Base-by-base conservation (phyloP, 2,888 invertebrate species). In the Esperia sulphurella region DNA sequence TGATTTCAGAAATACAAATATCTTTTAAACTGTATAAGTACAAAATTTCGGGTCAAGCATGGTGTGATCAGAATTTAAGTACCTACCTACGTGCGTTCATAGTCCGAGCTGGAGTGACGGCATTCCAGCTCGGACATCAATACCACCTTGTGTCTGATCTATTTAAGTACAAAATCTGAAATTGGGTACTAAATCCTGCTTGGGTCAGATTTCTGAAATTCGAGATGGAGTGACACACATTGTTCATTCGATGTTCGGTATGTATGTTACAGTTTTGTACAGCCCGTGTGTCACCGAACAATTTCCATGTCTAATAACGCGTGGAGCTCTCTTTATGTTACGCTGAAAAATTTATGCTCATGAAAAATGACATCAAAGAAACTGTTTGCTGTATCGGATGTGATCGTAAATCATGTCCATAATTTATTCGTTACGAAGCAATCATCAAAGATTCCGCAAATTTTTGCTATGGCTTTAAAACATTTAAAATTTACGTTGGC, bases 291-390 rank as follows among this genome's bases (percentile, higher is more conserved):
- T 76, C 69, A 39, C 66, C 58, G 60, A 66, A 64, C 71, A 65
- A 73, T 78, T 77, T 73, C 63, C 75, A 68, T 71, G 67, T 72
- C 71, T 75, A 82, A 80, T 79, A 82, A 75, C 70, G 68, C 75
- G 71, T 70, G 63, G 59, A 74, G 72, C 59, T 71, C 63, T 69
- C 72, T 82, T 76, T 78, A 79, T 73, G 69, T 70, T 69, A 52
- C 65, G 66, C 66, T 73, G 82, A 83, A 83, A 79, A 79, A 78
- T 81, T 78, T 80, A 84, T 74, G 76, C 66, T 63, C 59, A 67
- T 59, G 69, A 80, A 82, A 80, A 81, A 72, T 78, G 79, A 82
- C 83, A 84, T 85, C 84, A 85, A 85, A 85, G 83, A 63, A 75
- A 64, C 57, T 60, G 54, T 55, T 58, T 61, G 65, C 71, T 65